These are phyloP conservation scores for Chelonus insularis DNA, from an alignment of 1,140 invertebrate species.

Conservation along the genomic window DNA sequence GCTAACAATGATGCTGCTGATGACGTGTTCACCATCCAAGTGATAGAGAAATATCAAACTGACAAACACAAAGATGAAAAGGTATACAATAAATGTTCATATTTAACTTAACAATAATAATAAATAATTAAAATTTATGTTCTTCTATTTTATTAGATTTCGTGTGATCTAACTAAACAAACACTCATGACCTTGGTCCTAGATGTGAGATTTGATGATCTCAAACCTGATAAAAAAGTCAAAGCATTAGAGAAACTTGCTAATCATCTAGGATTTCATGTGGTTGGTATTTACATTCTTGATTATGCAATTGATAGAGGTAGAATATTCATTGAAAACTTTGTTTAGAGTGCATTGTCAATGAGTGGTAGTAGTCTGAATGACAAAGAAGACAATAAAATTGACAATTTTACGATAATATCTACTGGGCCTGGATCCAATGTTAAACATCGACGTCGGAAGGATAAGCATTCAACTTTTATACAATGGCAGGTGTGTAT, in stretches of 20 bases:
- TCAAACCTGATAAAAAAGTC: conserved; percentile 58
- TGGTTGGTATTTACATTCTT: conserved; percentile 52
- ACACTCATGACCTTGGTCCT: conserved; percentile 56
- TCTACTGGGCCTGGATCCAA: no score
- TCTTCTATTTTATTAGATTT: no score
- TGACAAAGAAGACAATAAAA: no score
- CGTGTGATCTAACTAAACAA: conserved; percentile 51
- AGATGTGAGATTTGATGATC: conserved; percentile 55
- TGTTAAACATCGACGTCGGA: no score
- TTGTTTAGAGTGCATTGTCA: neutral
- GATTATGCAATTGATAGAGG: conserved; percentile 20
- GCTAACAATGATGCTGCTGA: conserved; percentile 50
- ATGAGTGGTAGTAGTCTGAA: no score
- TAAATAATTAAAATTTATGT: neutral
- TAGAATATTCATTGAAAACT: conserved; percentile 24
- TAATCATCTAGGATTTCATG: conserved; percentile 59
- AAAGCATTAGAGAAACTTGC: conserved; percentile 61
- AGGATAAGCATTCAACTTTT: no score
- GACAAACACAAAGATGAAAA: conserved; percentile 47
- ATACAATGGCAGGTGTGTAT: no score
- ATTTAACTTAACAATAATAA: neutral
- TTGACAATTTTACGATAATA: no score
- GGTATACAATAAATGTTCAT: conserved; percentile 35
- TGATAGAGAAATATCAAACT: conserved; percentile 51
- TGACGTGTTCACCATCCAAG: conserved; percentile 64